Conservation (phyloP, 2,797 vertebrate species). For the Rousettus madagascariensis region DNA sequence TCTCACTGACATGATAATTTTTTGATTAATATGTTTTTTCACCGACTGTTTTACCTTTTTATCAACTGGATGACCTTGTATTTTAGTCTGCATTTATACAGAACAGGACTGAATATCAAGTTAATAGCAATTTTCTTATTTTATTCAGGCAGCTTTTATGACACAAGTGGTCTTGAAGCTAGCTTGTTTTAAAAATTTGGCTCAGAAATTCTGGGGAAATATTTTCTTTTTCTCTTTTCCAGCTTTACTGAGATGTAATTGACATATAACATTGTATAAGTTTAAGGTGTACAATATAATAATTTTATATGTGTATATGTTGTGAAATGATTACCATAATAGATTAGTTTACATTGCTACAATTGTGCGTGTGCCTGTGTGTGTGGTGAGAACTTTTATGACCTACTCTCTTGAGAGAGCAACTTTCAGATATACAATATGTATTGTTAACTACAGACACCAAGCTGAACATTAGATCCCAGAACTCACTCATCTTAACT, state of each 20-base stretch:
- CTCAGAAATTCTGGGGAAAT: neutral
- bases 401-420: neutral
- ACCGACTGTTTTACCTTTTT: neutral
- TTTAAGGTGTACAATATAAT: neutral
- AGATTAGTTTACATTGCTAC: neutral
- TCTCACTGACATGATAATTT: conserved; percentile 10
- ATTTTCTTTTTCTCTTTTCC: neutral
- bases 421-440: neutral
- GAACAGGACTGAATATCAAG: neutral
- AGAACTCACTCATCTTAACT: neutral
- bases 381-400: neutral
- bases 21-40: neutral
- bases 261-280: neutral
- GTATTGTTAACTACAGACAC: neutral
- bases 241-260: neutral
- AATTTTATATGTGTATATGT: neutral
- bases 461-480: neutral
- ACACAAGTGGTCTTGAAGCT: neutral
- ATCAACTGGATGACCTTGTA: neutral
- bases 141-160: neutral
- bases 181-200: neutral
- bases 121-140: neutral
- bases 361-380: too few species aligned
- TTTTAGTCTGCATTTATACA: neutral
- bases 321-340: neutral